A percentile compares a stretch with the other conserved stretches of the same genome.
These are phyloP conservation scores for Drosophila acutilabella DNA, from an alignment of 2,888 invertebrate genomes.

Conservation along the genomic window DNA sequence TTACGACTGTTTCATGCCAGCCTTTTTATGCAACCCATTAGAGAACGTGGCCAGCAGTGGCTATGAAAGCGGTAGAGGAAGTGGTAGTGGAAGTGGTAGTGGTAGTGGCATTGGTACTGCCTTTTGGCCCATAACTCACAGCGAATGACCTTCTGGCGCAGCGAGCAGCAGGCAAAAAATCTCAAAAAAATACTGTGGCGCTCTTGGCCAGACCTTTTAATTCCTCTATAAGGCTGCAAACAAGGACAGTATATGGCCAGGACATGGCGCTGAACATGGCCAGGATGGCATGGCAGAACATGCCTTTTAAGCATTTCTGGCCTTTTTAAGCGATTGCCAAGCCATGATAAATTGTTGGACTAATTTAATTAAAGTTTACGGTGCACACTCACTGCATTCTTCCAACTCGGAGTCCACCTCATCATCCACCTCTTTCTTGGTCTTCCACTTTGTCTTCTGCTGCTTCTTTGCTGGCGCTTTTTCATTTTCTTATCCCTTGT, in stretches of 20 bases:
- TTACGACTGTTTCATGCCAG: not conserved
- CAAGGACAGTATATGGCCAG: constrained; percentile 26
- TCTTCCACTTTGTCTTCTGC: not conserved
- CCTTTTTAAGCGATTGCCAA: constrained; percentile 78
- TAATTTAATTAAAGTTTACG: constrained; percentile 80
- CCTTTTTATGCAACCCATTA: constrained; percentile 67
- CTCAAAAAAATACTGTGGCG: constrained; percentile 18
- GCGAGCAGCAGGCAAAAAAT: not conserved
- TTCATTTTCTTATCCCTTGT: constrained; percentile 59
- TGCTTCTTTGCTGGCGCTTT: constrained; percentile 12
- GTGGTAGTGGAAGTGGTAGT: constrained; percentile 12
- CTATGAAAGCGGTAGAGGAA: not conserved
- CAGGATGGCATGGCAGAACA: constrained; percentile 29
- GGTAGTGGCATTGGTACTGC: constrained; percentile 23
- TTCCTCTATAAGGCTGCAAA: constrained; percentile 70
- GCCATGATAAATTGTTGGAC: constrained; percentile 76
- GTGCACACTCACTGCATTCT: constrained; percentile 29
- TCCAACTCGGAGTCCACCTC: not conserved
- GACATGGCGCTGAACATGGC: constrained; percentile 27
- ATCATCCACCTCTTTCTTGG: not conserved
- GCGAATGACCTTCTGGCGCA: constrained; percentile 70
- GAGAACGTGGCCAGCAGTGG: constrained; percentile 63
- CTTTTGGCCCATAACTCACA: constrained; percentile 72
- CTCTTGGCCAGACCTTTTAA: constrained; percentile 70
- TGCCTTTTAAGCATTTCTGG: constrained; percentile 66